Evolutionary conservation across 2,797 vertebrate genomes (phyloP).

Genomic region (Nannoperca australis): DNA sequence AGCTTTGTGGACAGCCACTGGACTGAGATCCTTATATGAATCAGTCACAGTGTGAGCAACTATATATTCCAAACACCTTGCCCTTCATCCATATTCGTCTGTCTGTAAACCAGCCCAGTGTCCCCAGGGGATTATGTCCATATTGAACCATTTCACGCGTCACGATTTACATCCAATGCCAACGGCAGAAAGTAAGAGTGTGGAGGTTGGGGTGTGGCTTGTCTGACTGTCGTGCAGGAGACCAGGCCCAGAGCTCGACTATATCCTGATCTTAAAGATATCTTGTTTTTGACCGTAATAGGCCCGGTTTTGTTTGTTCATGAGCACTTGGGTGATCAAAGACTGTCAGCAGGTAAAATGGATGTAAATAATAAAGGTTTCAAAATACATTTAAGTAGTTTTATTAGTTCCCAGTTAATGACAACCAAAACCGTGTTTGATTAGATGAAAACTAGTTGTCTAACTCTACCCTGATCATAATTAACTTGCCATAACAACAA

Average conservation of each 20-base stretch:
- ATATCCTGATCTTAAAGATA: neutral
- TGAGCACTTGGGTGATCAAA: neutral
- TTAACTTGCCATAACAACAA: neutral
- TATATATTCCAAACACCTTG: slow-evolving; percentile 46
- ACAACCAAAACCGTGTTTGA: neutral
- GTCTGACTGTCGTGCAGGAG: neutral
- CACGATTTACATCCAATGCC: slow-evolving; percentile 4
- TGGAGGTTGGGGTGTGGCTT: neutral
- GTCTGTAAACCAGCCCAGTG: slow-evolving; percentile 15
- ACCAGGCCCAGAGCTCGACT: neutral
- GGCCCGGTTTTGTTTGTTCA: no score
- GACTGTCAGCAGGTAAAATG: neutral
- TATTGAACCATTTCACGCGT: neutral
- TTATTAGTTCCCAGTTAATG: neutral
- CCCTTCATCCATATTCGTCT: slow-evolving; percentile 27
- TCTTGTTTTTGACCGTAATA: neutral
- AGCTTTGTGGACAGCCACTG: slow-evolving; percentile 52
- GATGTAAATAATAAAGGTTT: neutral
- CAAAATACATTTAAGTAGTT: neutral
- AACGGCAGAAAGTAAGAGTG: neutral
- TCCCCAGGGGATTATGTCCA: slow-evolving; percentile 6
- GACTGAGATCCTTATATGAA: slow-evolving; percentile 53
- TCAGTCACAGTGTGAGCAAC: slow-evolving; percentile 58
- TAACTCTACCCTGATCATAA: neutral
- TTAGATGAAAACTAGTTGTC: neutral